A percentile compares a stretch with the other conserved stretches of the same genome.
phyloP scores from a whole-genome alignment of 92 coral and sea anemone species.

The Chrysogorgia sp. region DNA sequence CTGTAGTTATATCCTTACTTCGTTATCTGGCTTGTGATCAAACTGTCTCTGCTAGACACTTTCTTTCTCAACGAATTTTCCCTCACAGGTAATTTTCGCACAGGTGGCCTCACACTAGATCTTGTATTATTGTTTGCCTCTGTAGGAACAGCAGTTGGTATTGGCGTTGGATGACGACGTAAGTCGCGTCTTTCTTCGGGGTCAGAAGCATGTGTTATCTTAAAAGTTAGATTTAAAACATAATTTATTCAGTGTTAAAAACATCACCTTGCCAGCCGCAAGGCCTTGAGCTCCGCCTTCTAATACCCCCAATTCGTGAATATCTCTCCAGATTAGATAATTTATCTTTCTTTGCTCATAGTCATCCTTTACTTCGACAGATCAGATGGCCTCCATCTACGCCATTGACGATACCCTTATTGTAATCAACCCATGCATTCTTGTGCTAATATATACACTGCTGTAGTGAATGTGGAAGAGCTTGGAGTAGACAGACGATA shows the following conservation, averaged over 20 bases:
- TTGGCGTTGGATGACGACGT: conserved; percentile 2
- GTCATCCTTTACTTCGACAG: too few relatives aligned
- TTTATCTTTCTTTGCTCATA: too few relatives aligned
- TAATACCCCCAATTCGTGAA: too few relatives aligned
- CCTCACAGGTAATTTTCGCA: conserved; percentile 51
- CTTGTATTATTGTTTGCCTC: conserved; percentile 51
- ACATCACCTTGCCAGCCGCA: too few relatives aligned
- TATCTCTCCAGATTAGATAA: too few relatives aligned
- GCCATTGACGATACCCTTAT: too few relatives aligned
- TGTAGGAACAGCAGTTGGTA: not conserved
- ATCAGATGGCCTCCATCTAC: too few relatives aligned
- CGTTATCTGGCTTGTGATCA: conserved; percentile 14
- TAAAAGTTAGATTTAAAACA: not conserved
- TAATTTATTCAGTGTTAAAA: not conserved
- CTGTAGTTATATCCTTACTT: not conserved
- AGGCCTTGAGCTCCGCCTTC: too few relatives aligned
- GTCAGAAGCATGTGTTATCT: conserved; percentile 19
- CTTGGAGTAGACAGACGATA: too few relatives aligned
- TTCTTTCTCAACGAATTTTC: conserved; percentile 45
- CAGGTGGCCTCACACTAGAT: conserved; percentile 43
- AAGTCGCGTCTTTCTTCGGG: not conserved
- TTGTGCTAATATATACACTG: too few relatives aligned
- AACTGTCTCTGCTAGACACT: conserved; percentile 24
- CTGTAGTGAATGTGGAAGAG: too few relatives aligned
- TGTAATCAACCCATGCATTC: too few relatives aligned